Evolutionary conservation across 2,113 vertebrate species (phyloP).

Genomic region (Tringa solitaria): DNA sequence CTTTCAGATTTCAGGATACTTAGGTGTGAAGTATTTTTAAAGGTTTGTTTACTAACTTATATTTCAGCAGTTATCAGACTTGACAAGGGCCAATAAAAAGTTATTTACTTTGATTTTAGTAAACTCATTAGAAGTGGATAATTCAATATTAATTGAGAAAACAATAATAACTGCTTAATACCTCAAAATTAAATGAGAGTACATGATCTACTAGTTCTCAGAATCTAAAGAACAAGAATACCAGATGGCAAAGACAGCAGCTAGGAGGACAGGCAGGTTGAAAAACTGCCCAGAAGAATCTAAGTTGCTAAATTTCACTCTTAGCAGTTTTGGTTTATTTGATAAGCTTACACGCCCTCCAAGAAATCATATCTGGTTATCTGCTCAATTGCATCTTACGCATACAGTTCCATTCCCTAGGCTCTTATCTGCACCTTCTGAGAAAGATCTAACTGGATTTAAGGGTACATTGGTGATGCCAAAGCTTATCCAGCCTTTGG

Average conservation of each 20-base stretch:
- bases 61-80: background rate
- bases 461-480: fast-evolving
- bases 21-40: background rate
- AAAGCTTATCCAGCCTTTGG: background rate
- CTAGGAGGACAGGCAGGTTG: fast-evolving
- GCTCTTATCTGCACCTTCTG: background rate
- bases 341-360: background rate
- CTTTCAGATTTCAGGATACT: background rate
- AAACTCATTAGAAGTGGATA: background rate
- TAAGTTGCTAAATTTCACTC: fast-evolving
- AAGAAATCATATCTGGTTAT: background rate
- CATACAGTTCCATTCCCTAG: background rate
- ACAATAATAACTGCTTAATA: background rate
- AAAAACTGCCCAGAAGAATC: background rate
- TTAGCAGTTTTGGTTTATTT: background rate
- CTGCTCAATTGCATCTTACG: background rate
- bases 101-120: background rate
- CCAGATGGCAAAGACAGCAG: background rate
- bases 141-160: background rate
- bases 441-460: background rate
- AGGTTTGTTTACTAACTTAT: background rate
- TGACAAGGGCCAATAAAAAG: background rate
- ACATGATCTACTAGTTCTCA: background rate
- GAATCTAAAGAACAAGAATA: background rate
- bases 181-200: background rate